phyloP scores from a whole-genome alignment of 2,797 vertebrate species.

The Poeciliopsis infans region DNA sequence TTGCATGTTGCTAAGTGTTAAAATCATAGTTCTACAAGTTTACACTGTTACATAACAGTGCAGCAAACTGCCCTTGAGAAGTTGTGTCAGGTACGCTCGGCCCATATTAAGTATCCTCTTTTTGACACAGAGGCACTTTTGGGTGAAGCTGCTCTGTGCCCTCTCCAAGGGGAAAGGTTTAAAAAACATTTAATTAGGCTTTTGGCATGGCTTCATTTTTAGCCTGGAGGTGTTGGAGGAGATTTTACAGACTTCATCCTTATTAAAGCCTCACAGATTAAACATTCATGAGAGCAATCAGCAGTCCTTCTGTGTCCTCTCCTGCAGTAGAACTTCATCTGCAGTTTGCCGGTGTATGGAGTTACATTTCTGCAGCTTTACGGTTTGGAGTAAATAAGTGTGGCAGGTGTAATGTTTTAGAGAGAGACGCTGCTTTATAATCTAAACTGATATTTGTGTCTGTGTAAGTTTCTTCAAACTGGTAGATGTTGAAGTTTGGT shows the following conservation, averaged over 20 bases:
- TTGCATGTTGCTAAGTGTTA: background rate
- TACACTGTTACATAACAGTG: background rate
- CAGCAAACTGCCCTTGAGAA: slow-evolving; percentile 20
- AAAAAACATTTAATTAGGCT: slow-evolving; percentile 82
- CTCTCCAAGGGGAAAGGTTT: slow-evolving; percentile 77
- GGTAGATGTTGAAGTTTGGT: slow-evolving; percentile 47
- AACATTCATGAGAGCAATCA: slow-evolving; percentile 79
- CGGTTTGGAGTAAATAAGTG: background rate
- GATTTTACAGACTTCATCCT: slow-evolving; percentile 75
- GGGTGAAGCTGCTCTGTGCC: slow-evolving; percentile 60
- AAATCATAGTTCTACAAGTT: slow-evolving; percentile 1
- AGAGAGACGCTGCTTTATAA: background rate
- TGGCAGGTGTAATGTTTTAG: background rate
- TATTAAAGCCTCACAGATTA: slow-evolving; percentile 71
- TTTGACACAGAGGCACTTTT: slow-evolving; percentile 42
- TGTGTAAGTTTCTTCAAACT: slow-evolving; percentile 4
- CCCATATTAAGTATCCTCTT: slow-evolving; percentile 47
- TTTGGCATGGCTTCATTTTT: slow-evolving; percentile 78
- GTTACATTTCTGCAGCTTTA: slow-evolving; percentile 21
- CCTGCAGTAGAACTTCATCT: slow-evolving; percentile 62
- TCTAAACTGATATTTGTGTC: background rate
- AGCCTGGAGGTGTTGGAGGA: slow-evolving; percentile 76
- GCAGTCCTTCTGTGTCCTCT: slow-evolving; percentile 63
- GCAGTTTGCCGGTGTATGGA: slow-evolving; percentile 35
- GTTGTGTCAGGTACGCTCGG: slow-evolving; percentile 14